Conservation (phyloP, 2,113 vertebrate species). For the Loxodonta africana region DNA sequence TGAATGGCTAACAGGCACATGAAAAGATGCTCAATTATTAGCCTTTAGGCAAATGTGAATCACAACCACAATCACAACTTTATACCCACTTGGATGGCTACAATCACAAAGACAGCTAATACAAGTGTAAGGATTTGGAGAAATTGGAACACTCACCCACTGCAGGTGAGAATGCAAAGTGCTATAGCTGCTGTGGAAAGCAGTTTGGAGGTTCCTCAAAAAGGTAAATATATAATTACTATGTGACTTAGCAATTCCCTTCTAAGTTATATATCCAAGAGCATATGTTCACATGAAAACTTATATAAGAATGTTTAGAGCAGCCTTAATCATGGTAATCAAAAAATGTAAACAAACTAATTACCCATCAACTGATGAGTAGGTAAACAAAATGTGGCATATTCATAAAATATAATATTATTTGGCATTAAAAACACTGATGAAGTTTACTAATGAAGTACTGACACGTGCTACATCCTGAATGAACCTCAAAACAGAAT, state of each 20-base stretch:
- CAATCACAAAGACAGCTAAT: background rate
- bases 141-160: background rate
- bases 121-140: background rate
- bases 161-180: background rate
- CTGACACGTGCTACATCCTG: background rate
- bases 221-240: background rate
- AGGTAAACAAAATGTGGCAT: background rate
- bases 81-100: background rate
- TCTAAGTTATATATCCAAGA: background rate
- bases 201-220: background rate
- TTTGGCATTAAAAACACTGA: background rate
- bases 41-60: background rate
- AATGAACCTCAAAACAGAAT: background rate
- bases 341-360: background rate
- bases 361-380: background rate
- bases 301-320: background rate
- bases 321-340: too few species aligned
- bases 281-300: background rate
- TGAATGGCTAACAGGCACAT: background rate
- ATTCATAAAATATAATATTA: background rate
- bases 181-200: background rate
- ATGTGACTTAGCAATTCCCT: background rate
- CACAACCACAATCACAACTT: background rate
- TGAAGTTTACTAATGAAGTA: background rate
- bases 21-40: background rate